Conservation (phyloP, 2,113 vertebrate genomes). For the Zootoca vivipara region DNA sequence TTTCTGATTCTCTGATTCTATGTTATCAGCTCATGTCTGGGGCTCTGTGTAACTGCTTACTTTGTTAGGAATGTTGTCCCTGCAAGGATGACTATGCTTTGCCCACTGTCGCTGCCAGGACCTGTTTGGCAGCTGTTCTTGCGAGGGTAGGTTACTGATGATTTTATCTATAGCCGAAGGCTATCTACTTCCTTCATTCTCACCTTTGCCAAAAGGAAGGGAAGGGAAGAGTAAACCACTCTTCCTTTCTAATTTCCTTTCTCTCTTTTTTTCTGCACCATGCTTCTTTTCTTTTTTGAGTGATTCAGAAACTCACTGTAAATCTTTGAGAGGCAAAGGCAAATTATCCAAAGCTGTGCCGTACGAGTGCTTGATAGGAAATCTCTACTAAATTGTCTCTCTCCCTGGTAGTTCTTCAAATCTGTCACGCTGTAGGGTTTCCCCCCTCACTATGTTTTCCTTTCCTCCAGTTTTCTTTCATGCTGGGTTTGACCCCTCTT, state of each 20-base stretch:
- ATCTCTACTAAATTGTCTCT: constrained; percentile 31
- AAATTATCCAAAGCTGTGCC: constrained; percentile 61
- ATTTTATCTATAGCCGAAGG: no score
- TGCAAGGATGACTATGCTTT: no score
- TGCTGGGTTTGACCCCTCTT: not conserved
- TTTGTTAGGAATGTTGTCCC: no score
- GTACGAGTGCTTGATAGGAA: constrained; percentile 1
- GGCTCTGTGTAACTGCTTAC: no score
- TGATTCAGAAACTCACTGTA: constrained; percentile 60
- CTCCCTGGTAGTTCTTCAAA: constrained; percentile 17
- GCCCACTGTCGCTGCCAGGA: no score
- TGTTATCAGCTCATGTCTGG: no score
- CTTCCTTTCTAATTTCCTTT: constrained; percentile 32
- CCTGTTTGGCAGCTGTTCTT: no score
- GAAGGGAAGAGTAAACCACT: constrained; percentile 49
- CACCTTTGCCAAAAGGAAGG: not conserved
- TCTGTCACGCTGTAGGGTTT: constrained; percentile 5
- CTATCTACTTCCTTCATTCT: no score
- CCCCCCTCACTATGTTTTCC: not conserved
- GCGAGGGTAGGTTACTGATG: no score
- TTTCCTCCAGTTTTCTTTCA: constrained; percentile 29
- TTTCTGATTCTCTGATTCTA: no score
- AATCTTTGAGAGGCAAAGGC: constrained; percentile 52
- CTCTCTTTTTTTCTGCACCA: constrained; percentile 34
- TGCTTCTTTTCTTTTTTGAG: constrained; percentile 33